Base-by-base conservation (phyloP, 2,113 vertebrate species). In the Eretmochelys imbricata region DNA sequence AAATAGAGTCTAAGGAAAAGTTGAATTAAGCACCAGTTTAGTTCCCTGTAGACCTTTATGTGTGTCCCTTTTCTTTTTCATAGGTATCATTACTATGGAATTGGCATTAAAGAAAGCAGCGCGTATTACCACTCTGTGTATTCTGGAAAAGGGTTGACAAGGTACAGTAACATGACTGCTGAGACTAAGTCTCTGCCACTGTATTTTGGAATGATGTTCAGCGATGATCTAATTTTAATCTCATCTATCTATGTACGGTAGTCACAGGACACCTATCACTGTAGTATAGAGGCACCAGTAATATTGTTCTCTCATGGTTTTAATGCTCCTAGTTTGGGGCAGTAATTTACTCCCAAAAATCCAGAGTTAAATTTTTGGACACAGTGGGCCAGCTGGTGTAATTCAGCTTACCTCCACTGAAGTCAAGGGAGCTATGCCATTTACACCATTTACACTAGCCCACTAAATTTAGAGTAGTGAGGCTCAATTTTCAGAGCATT, bases 101-200 rank as follows among this genome's bases (percentile, higher is more conserved):
- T 99, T 92, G 99, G 99, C 94, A 99, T 99, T 96, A 99, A 99
- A 97, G 99, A 99, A 97, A 99, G 99, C 98, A 99, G 99, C 83
- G 99, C 99, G 2, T 99, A 99, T 95, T 99, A 99, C 96, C 99
- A 99, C 97, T 99, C 99, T 3, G 99, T 99, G 53, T 99, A 99
- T 94, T 99, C 99, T 88, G 99, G 99, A 92, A 99, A 99, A 98
- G 99, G 99, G 84, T 97, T 99, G 97, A 99, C 99, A 95, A 99
- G 99, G 99, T 99, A 98, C 91, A 85, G 62, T 94, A 88, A n/a
- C 13, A 19, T 8, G 55, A 79, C 20, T 89, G 72, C 88, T 50
- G 54, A 93, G n/a, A 80, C 3, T n/a, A 86, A 78, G 59, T 82
- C 5, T 93, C 80, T 84, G 50, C 22, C 42, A 85, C 84, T 93